Evolutionary conservation across 1,140 invertebrate species (phyloP).

Genomic region (Medauroidea extradentata): DNA sequence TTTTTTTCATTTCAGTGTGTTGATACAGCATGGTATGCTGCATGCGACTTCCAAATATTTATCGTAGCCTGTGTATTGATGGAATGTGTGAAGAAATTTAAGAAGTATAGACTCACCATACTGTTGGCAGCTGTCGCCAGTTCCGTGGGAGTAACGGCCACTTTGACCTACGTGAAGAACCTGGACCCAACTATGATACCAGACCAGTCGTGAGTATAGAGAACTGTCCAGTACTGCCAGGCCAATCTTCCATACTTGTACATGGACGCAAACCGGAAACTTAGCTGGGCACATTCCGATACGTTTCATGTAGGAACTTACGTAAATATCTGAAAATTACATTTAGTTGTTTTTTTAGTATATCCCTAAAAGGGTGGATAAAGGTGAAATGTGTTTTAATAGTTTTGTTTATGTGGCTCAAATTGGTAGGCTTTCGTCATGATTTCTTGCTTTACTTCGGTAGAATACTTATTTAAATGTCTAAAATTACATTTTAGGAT

Average conservation of each 20-base stretch:
- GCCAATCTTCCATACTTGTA: neutral
- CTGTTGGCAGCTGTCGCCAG: conserved; percentile 48
- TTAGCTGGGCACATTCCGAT: too few species aligned
- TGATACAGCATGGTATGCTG: conserved; percentile 55
- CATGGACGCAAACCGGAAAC: too few species aligned
- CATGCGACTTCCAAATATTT: conserved; percentile 56
- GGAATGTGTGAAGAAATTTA: conserved; percentile 48
- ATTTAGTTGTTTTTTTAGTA: too few species aligned
- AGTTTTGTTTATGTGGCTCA: too few species aligned
- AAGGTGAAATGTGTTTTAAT: too few species aligned
- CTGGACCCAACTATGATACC: conserved; percentile 61
- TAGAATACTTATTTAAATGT: too few species aligned
- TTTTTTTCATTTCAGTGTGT: conserved; percentile 46
- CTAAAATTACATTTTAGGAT: too few species aligned
- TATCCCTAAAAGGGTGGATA: too few species aligned
- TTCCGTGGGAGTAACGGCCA: conserved; percentile 55
- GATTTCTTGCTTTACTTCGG: too few species aligned
- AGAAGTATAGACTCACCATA: conserved; percentile 52
- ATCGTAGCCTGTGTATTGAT: conserved; percentile 47
- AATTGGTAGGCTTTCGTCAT: too few species aligned
- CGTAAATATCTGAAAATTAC: too few species aligned
- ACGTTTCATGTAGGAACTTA: too few species aligned
- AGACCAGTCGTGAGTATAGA: conserved; percentile 55
- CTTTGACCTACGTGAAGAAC: conserved; percentile 53
- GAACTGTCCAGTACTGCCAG: neutral